Base-by-base conservation (phyloP, 2,113 vertebrate genomes). In the Engystomops pustulosus region DNA sequence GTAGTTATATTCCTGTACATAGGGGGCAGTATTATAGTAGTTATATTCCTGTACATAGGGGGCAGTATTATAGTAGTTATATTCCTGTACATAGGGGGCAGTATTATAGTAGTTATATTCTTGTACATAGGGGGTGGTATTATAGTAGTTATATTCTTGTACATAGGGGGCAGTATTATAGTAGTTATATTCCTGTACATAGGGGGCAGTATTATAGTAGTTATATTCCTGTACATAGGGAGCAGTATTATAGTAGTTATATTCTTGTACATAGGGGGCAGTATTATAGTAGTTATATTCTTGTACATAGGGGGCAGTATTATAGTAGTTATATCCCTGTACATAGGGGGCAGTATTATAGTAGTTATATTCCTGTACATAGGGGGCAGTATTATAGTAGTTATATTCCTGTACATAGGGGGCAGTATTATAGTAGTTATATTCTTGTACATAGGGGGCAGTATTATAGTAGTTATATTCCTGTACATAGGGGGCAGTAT, bases 31-130 rank as follows among this genome's bases (percentile, higher is more conserved):
- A 60, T 60, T 60, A 60, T 27, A 60, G 55, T 60, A 60, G 55
- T 60, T 60, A 27, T 60, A 60, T 60, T 60, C 55, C 27, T 27
- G 55, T 60, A 60, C 11, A 60, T 27, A 60, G 55, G 23, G 5
- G 55, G n/a, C 55, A 60, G 55, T 60, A 60, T 60, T 60, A 60
- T 60, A 60, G 55, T 60, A 60, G 53, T 58, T 60, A 60, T 60
- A 60, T 60, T 60, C 55, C 27, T 60, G 55, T 60, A 60, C 14
- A 62, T 30, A 62, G 58, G 27, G n/a, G 2, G 55, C 55, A 60
- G 55, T 60, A 58, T 58, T 58, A 58, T 62, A 62, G 53, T 62
- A 62, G 58, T 62, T 62, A 62, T 62, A 62, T 30, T 62, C 58
- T 62, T 62, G 53, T 58, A 58, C 8, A 58, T 58, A 58, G 53